Evolutionary conservation across 2,113 vertebrate species (phyloP).

Genomic region (Melospiza melodia): DNA sequence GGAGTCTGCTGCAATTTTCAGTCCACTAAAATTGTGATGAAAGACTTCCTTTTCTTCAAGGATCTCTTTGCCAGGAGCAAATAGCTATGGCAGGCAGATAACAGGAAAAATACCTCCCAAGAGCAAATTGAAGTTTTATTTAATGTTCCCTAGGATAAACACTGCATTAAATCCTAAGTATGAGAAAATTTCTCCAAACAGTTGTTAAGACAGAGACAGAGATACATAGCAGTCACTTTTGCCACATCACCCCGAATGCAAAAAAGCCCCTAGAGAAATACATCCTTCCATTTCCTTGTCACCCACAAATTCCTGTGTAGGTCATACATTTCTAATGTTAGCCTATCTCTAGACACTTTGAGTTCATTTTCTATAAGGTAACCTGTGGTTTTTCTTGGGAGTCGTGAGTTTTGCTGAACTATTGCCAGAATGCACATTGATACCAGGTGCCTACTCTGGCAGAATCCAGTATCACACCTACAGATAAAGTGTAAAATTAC

Average conservation of each 20-base stretch:
- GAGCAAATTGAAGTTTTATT: conserved; percentile 44
- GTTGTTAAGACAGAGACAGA: not conserved
- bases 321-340: not conserved
- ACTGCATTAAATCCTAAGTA: not conserved
- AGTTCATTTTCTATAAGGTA: not conserved
- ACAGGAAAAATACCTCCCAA: not conserved
- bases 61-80: conserved; percentile 34
- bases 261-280: not conserved
- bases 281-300: not conserved
- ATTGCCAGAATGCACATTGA: conserved; percentile 69
- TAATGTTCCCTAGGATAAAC: conserved; percentile 1
- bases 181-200: not conserved
- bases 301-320: not conserved
- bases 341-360: not conserved
- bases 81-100: conserved; percentile 31
- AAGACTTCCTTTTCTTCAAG: conserved; percentile 30
- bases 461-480: conserved; percentile 73
- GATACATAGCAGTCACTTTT: not conserved
- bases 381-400: conserved; percentile 22
- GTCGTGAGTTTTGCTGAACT: conserved; percentile 59
- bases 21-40: conserved; percentile 19
- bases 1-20: not conserved
- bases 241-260: not conserved
- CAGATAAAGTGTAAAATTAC: conserved; percentile 75
- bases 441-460: conserved; percentile 73